phyloP scores from a whole-genome alignment of 2,113 vertebrate genomes.

The Lonchura striata region DNA sequence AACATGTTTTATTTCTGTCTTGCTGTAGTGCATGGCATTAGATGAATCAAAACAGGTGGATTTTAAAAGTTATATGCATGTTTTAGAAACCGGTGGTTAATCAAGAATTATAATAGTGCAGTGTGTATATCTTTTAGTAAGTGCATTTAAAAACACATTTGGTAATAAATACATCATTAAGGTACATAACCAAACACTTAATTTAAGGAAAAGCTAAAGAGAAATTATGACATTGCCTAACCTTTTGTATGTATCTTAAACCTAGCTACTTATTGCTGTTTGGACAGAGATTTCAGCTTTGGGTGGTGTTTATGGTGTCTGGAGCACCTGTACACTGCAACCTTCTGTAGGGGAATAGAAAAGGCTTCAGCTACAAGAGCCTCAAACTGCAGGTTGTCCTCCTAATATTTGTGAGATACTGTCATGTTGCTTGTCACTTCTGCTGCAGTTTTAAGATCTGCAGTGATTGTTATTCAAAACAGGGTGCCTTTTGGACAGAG shows the following conservation, averaged over 20 bases:
- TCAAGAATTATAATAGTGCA: neutral
- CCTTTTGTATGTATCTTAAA: neutral
- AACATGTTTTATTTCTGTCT: neutral
- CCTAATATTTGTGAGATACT: neutral
- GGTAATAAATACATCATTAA: neutral
- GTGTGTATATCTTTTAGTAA: neutral
- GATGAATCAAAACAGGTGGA: constrained; percentile 46
- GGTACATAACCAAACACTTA: neutral
- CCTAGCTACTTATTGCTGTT: neutral
- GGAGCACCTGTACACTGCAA: neutral
- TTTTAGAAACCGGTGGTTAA: neutral
- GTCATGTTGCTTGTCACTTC: neutral
- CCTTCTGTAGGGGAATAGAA: neutral
- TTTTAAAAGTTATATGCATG: neutral
- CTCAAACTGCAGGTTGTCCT: neutral
- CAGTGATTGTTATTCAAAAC: neutral
- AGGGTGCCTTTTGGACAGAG: neutral
- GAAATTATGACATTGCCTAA: neutral
- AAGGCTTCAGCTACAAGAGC: neutral
- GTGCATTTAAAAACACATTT: neutral
- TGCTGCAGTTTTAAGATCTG: neutral
- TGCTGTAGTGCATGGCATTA: neutral
- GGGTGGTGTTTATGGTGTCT: neutral
- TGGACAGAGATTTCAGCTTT: neutral
- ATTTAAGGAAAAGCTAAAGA: neutral